Conservation (phyloP, 1,140 invertebrate genomes). For the Hetaerina americana region DNA sequence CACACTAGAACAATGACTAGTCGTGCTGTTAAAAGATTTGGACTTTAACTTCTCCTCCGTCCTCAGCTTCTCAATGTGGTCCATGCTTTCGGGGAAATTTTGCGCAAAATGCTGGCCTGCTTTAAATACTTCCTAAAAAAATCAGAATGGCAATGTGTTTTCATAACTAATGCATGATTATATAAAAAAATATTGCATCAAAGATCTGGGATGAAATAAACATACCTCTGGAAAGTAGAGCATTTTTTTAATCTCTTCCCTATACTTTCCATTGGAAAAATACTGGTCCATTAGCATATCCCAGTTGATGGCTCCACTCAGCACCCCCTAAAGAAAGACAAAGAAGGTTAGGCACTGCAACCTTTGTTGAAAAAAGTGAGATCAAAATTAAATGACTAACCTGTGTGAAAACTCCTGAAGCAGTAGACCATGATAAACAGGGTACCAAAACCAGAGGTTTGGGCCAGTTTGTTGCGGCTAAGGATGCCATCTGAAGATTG, state of each 20-base stretch:
- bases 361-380: neutral
- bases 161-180: too few species aligned
- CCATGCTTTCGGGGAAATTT: conserved; percentile 47
- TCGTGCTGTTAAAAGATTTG: neutral
- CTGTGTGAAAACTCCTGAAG: conserved; percentile 88
- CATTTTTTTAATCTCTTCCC: conserved; percentile 74
- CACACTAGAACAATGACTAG: neutral
- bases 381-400: conserved; percentile 32
- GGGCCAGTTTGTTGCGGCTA: conserved; percentile 89
- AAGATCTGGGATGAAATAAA: too few species aligned
- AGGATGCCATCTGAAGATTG: conserved; percentile 87
- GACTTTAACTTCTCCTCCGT: conserved; percentile 10
- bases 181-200: neutral
- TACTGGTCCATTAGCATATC: conserved; percentile 79
- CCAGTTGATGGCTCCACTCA: conserved; percentile 93
- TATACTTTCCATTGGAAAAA: conserved; percentile 64
- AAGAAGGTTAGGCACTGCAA: neutral
- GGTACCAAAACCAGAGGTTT: conserved; percentile 86
- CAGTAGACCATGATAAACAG: conserved; percentile 94
- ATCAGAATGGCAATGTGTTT: neutral
- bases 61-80: conserved; percentile 1
- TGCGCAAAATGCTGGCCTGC: conserved; percentile 71
- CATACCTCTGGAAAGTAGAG: conserved; percentile 22
- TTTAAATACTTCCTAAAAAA: conserved; percentile 56
- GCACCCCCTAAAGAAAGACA: conserved; percentile 57